phyloP scores from a whole-genome alignment of 2,113 vertebrate genomes.

The Cercopithecus mona region DNA sequence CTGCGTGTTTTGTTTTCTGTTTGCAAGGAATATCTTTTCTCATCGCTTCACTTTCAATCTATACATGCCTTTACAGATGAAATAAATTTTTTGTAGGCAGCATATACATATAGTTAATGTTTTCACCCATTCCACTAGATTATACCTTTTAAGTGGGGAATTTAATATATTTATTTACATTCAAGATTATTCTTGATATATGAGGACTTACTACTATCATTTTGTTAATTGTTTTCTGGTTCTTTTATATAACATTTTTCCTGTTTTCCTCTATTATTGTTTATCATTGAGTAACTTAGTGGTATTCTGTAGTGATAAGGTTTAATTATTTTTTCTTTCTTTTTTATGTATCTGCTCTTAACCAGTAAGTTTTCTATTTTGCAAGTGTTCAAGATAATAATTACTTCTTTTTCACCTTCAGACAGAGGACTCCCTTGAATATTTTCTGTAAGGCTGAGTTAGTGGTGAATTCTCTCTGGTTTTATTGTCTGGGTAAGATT shows the following conservation, averaged over 20 bases:
- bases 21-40: neutral
- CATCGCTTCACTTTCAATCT: too few relatives aligned
- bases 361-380: neutral
- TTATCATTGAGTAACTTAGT: neutral
- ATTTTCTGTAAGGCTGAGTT: neutral
- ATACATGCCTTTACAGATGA: too few relatives aligned
- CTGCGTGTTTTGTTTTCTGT: neutral
- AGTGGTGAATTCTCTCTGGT: neutral
- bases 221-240: too few relatives aligned
- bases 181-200: too few relatives aligned
- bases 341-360: neutral
- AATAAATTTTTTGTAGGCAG: too few relatives aligned
- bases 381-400: neutral
- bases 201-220: too few relatives aligned
- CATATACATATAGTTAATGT: too few relatives aligned
- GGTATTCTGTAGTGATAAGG: neutral
- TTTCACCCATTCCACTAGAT: too few relatives aligned
- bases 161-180: too few relatives aligned
- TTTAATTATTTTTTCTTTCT: neutral
- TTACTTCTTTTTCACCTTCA: neutral
- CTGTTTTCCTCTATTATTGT: neutral
- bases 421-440: neutral
- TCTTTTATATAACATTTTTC: neutral
- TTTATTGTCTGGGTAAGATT: neutral
- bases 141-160: too few relatives aligned